Percentiles rank a stretch among this genome's conserved stretches.
phyloP scores from a whole-genome alignment of 2,797 vertebrate species.

The Phalanger gymnotis region DNA sequence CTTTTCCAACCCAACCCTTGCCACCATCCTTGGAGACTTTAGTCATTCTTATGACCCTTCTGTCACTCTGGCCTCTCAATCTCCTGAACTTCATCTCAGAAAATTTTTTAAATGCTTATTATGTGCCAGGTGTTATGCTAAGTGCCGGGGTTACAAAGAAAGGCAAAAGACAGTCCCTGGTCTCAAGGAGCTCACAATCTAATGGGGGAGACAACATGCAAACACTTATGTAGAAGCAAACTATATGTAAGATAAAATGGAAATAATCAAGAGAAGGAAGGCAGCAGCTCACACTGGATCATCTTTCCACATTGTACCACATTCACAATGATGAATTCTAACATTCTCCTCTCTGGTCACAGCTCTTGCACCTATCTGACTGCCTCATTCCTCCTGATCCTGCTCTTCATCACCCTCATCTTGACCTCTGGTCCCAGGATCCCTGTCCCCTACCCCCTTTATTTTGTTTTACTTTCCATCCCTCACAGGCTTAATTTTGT shows the following conservation, averaged over 20 bases:
- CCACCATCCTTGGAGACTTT: background rate
- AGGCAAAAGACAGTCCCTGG: background rate
- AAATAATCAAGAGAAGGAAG: background rate
- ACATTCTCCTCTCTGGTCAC: background rate
- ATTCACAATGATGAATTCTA: background rate
- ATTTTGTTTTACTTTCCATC: background rate
- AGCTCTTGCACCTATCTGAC: background rate
- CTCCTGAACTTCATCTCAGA: background rate
- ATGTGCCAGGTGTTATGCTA: background rate
- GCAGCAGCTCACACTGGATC: background rate
- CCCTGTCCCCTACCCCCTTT: background rate
- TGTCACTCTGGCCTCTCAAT: background rate
- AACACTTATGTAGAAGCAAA: background rate
- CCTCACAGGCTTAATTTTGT: background rate
- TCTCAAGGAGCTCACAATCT: background rate
- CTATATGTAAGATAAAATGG: background rate
- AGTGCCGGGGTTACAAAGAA: background rate
- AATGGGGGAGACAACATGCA: background rate
- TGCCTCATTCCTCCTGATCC: background rate
- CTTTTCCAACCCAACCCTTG: background rate
- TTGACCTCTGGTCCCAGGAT: background rate
- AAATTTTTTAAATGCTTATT: background rate
- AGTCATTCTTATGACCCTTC: background rate
- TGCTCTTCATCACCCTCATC: background rate
- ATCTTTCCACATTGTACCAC: background rate